Evolutionary conservation across 2,888 invertebrate genomes (phyloP).

Genomic region (Drosophila testacea): DNA sequence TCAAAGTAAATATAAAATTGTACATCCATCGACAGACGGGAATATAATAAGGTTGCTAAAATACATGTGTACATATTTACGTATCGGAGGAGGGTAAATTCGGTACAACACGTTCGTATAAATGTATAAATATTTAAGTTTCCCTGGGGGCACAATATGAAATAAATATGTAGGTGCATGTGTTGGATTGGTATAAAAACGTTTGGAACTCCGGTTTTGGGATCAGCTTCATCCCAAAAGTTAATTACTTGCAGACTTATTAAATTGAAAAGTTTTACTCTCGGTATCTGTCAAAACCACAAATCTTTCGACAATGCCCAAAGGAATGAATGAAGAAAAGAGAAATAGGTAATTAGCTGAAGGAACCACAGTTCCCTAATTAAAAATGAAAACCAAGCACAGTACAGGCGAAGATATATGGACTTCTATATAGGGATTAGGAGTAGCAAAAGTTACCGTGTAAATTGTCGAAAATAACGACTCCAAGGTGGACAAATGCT

Average conservation of each 20-base stretch:
- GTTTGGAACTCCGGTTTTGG: neutral
- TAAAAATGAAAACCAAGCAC: slow-evolving; percentile 30
- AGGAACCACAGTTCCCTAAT: slow-evolving; percentile 23
- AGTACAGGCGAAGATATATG: neutral
- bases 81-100: neutral
- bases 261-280: slow-evolving; percentile 38
- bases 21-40: slow-evolving; percentile 27
- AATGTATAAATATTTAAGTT: slow-evolving; percentile 29
- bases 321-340: neutral
- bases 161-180: slow-evolving; percentile 8
- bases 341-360: slow-evolving; percentile 31
- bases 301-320: slow-evolving; percentile 10
- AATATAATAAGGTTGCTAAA: slow-evolving; percentile 16
- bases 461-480: slow-evolving; percentile 28
- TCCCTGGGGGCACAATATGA: slow-evolving; percentile 14
- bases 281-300: slow-evolving; percentile 50
- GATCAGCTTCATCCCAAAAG: slow-evolving; percentile 27
- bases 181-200: slow-evolving; percentile 4
- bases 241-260: slow-evolving; percentile 42
- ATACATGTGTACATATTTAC: neutral
- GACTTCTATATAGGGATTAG: neutral
- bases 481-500: slow-evolving; percentile 1
- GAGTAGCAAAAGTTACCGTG: slow-evolving; percentile 1
- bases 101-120: slow-evolving; percentile 10
- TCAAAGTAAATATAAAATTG: slow-evolving; percentile 24